These are phyloP conservation scores for Stenoptilia bipunctidactyla DNA, from an alignment of 2,888 invertebrate species.

Conservation along the genomic window DNA sequence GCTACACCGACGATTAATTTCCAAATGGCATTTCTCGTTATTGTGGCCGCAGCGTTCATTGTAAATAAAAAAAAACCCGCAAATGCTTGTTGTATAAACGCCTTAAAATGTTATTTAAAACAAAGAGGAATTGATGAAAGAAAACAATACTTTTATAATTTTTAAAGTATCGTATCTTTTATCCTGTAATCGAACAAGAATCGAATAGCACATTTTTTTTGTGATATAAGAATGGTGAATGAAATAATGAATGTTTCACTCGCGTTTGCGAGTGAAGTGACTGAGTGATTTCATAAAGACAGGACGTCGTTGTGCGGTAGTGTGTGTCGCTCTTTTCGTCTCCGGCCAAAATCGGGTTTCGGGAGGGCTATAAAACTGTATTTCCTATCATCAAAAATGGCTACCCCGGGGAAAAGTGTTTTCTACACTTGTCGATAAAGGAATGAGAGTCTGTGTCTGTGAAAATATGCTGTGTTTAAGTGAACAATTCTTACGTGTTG, in stretches of 20 bases:
- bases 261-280: slow-evolving; percentile 43
- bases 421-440: slow-evolving; percentile 46
- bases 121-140: no score
- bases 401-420: slow-evolving; percentile 43
- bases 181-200: no score
- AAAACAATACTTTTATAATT: no score
- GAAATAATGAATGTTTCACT: no score
- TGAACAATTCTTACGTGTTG: slow-evolving; percentile 64
- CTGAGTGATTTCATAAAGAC: slow-evolving; percentile 41
- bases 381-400: slow-evolving; percentile 65
- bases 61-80: no score
- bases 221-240: slow-evolving; percentile 6
- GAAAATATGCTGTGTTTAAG: slow-evolving; percentile 62
- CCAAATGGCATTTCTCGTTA: no score
- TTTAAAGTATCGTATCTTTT: no score
- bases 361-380: slow-evolving; percentile 44
- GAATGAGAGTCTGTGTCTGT: slow-evolving; percentile 50
- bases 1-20: no score
- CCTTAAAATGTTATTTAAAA: no score
- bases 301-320: neutral
- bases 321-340: slow-evolving; percentile 18
- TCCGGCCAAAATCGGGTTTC: slow-evolving; percentile 49
- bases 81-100: no score
- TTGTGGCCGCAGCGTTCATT: no score
- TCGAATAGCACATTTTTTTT: no score